Conservation (phyloP, 2,113 vertebrate genomes). For the Ammodytes dubius region DNA sequence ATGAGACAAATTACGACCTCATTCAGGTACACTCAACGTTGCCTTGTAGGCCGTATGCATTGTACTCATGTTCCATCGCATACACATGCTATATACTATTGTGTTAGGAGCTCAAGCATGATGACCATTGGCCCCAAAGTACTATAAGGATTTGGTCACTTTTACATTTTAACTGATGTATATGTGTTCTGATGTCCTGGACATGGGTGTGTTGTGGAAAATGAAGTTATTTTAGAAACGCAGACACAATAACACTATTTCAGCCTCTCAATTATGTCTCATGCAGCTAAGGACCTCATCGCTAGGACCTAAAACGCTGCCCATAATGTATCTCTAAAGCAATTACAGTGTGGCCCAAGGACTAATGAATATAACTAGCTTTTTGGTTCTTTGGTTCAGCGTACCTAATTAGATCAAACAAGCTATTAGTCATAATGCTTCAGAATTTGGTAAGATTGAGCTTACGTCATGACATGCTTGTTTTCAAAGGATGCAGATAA, state of each 20-base stretch:
- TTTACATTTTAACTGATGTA: conserved; percentile 53
- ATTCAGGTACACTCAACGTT: not conserved
- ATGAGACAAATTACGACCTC: not conserved
- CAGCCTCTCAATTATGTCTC: conserved; percentile 68
- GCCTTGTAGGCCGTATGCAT: not conserved
- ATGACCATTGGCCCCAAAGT: not conserved
- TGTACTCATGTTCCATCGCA: not conserved
- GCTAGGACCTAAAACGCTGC: conserved; percentile 64
- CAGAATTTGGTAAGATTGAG: conserved; percentile 69
- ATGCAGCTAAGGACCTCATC: conserved; percentile 70
- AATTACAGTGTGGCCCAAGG: conserved; percentile 72
- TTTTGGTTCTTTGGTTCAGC: conserved; percentile 45
- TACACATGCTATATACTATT: not conserved
- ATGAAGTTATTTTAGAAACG: conserved; percentile 54
- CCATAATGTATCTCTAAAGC: conserved; percentile 78
- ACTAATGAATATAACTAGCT: conserved; percentile 75
- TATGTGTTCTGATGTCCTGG: conserved; percentile 55
- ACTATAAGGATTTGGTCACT: conserved; percentile 28
- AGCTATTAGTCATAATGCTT: conserved; percentile 69
- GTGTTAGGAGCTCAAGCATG: not conserved
- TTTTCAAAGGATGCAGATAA: conserved; percentile 56
- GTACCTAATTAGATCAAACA: conserved; percentile 61
- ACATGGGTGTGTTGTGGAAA: conserved; percentile 67
- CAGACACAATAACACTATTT: conserved; percentile 60
- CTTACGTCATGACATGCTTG: conserved; percentile 38